phyloP scores from a whole-genome alignment of 2,888 invertebrate genomes.

The Eilema griseolum region DNA sequence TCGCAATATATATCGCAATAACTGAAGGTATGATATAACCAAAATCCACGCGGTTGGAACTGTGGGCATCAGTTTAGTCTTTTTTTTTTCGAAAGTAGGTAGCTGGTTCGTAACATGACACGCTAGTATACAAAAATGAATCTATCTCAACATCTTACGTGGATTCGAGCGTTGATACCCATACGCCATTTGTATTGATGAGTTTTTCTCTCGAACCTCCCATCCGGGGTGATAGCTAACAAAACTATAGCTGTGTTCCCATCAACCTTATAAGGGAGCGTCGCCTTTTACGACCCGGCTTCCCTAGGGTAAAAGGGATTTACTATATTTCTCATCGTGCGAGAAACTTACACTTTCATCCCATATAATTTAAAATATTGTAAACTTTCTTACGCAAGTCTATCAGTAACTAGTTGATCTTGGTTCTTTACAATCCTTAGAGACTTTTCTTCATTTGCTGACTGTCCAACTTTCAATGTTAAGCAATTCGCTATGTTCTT shows the following conservation, averaged over 20 bases:
- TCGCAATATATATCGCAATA: too few relatives aligned
- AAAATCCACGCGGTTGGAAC: too few relatives aligned
- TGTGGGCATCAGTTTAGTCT: not conserved
- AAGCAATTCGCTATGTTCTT: constrained; percentile 61
- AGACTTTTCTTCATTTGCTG: constrained; percentile 58
- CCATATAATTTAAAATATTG: constrained; percentile 41
- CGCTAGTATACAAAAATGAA: not conserved
- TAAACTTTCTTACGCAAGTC: constrained; percentile 39
- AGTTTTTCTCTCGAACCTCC: constrained; percentile 33
- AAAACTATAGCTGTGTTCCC: constrained; percentile 30
- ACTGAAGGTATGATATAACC: too few relatives aligned
- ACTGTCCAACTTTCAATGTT: constrained; percentile 64
- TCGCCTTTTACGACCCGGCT: constrained; percentile 43
- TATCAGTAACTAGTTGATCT: constrained; percentile 31
- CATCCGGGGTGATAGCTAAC: constrained; percentile 22
- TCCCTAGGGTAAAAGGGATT: constrained; percentile 45
- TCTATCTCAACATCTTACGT: constrained; percentile 8
- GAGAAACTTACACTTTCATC: constrained; percentile 27
- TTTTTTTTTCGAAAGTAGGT: not conserved
- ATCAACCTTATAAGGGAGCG: constrained; percentile 38
- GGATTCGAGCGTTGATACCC: constrained; percentile 27
- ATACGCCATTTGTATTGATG: constrained; percentile 30
- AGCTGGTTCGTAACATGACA: not conserved
- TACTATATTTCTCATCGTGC: constrained; percentile 32
- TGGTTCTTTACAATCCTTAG: constrained; percentile 34